Percentiles rank a stretch among this genome's conserved stretches.
Conservation (phyloP, 92 coral and sea anemone genomes). For the Zoanthus sociatus region DNA sequence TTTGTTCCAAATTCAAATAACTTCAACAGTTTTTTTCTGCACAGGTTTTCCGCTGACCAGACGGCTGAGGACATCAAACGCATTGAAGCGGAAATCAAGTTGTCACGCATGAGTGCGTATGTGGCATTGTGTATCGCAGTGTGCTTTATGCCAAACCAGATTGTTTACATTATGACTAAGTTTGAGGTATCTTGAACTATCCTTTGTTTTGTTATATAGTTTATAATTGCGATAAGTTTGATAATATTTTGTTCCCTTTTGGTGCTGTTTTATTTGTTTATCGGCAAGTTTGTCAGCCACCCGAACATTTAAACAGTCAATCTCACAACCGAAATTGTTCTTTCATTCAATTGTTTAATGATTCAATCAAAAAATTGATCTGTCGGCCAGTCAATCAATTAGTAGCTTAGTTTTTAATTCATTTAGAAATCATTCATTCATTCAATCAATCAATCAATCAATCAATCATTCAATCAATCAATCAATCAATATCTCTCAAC, state of each 20-base stretch:
- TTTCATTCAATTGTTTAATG: too few relatives aligned
- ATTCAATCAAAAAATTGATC: too few relatives aligned
- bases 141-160: constrained; percentile 25
- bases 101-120: constrained; percentile 40
- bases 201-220: not conserved
- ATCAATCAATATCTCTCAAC: too few relatives aligned
- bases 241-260: not conserved
- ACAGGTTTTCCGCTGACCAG: constrained; percentile 21
- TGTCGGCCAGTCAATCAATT: too few relatives aligned
- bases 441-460: too few relatives aligned
- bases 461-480: too few relatives aligned
- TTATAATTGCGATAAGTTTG: not conserved
- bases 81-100: constrained; percentile 17
- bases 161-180: constrained; percentile 33
- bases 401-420: too few relatives aligned
- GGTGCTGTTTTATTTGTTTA: not conserved
- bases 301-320: too few relatives aligned
- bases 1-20: not conserved
- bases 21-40: not conserved
- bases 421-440: too few relatives aligned
- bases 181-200: constrained; percentile 10
- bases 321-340: too few relatives aligned
- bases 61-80: constrained; percentile 10
- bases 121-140: constrained; percentile 30
- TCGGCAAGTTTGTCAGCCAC: too few relatives aligned